Evolutionary conservation across 1,140 invertebrate genomes (phyloP).

Genomic region (Battus philenor): DNA sequence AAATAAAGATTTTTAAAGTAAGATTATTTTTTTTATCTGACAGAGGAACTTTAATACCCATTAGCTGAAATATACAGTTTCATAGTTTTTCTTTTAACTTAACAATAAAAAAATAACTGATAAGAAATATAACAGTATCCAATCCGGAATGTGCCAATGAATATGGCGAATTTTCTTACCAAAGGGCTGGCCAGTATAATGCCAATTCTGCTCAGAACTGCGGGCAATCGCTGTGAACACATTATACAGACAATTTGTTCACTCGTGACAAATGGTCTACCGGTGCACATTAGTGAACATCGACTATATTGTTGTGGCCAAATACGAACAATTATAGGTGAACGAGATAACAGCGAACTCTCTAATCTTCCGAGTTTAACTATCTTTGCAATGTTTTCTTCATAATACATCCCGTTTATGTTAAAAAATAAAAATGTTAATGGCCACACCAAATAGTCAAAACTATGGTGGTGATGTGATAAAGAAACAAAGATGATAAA

Average conservation of each 20-base stretch:
- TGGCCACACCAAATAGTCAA: constrained; percentile 70
- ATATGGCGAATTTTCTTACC: constrained; percentile 84
- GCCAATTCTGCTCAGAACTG: constrained; percentile 94
- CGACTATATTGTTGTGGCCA: constrained; percentile 72
- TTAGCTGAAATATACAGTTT: not conserved
- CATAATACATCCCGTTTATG: constrained; percentile 13
- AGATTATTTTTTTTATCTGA: too few relatives aligned
- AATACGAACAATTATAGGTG: too few relatives aligned
- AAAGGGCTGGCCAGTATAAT: constrained; percentile 94
- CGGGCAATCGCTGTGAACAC: constrained; percentile 91
- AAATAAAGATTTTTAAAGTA: too few relatives aligned
- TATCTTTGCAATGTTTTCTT: constrained; percentile 71
- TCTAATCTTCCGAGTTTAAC: constrained; percentile 6
- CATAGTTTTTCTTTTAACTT: not conserved
- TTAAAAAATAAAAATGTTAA: constrained; percentile 24
- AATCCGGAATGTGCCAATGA: constrained; percentile 66
- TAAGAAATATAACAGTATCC: constrained; percentile 56
- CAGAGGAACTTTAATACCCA: too few relatives aligned
- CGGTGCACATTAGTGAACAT: constrained; percentile 60
- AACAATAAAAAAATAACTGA: constrained; percentile 16
- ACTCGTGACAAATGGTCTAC: constrained; percentile 68
- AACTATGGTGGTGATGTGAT: constrained; percentile 22
- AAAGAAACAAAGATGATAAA: constrained; percentile 18
- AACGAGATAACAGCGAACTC: constrained; percentile 11
- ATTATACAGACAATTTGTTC: constrained; percentile 76